Evolutionary conservation across 2,888 invertebrate genomes (phyloP).

Genomic region (Nephrotoma appendiculata): DNA sequence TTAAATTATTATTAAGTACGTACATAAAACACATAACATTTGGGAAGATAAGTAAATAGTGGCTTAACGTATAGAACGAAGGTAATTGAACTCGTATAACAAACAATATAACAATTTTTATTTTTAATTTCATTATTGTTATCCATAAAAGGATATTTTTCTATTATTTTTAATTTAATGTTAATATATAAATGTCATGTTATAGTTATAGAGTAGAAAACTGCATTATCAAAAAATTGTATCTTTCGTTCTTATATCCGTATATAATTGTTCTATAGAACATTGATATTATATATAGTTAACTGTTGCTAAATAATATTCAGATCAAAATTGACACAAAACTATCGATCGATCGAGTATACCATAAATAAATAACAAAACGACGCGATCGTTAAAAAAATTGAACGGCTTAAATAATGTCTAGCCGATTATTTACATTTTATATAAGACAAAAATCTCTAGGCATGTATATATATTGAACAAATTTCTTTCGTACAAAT

Average conservation of each 20-base stretch:
- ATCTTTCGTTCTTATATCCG: background rate
- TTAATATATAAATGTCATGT: background rate
- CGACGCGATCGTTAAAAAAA: background rate
- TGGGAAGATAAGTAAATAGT: background rate
- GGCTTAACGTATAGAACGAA: background rate
- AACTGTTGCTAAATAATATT: no score
- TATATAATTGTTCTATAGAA: background rate
- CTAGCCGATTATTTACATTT: background rate
- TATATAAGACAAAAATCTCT: background rate
- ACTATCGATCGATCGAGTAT: no score
- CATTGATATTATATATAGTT: background rate
- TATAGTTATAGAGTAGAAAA: background rate
- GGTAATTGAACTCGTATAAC: background rate
- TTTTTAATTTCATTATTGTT: background rate
- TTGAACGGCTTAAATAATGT: background rate
- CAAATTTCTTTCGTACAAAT: background rate
- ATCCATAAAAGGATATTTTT: background rate
- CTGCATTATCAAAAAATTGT: background rate
- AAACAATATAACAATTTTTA: background rate
- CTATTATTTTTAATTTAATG: background rate
- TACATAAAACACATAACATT: background rate
- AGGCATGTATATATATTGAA: background rate
- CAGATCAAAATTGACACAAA: no score
- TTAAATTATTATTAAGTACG: background rate
- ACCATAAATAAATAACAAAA: background rate